phyloP scores from a whole-genome alignment of 2,113 vertebrate genomes.

The Syngnathus typhle region DNA sequence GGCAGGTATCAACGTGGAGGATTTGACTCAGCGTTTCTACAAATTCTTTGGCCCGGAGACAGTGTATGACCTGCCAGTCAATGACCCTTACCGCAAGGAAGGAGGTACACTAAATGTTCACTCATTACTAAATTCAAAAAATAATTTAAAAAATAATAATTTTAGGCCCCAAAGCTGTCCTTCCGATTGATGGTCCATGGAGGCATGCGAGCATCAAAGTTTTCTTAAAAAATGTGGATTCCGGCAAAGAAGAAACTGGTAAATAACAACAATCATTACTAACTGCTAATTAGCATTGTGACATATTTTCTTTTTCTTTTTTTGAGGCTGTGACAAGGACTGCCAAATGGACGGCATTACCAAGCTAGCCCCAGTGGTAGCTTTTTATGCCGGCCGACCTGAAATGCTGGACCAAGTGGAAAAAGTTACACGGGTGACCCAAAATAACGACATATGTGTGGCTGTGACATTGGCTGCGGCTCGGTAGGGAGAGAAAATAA shows the following conservation, averaged over 20 bases:
- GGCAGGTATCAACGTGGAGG: slow-evolving; percentile 53
- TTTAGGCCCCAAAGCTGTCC: slow-evolving; percentile 56
- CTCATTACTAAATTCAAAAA: not conserved
- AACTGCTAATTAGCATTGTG: not conserved
- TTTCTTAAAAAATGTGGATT: slow-evolving; percentile 66
- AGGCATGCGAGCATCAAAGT: slow-evolving; percentile 59
- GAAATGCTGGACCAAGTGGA: slow-evolving; percentile 66
- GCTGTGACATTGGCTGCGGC: slow-evolving; percentile 61
- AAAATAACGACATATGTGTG: slow-evolving; percentile 62
- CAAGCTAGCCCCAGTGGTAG: slow-evolving; percentile 61
- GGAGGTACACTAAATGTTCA: slow-evolving; percentile 46
- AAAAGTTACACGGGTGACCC: slow-evolving; percentile 50
- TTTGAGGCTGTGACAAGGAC: slow-evolving; percentile 53
- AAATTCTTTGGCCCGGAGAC: slow-evolving; percentile 62
- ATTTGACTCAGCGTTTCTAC: slow-evolving; percentile 54
- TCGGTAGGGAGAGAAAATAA: slow-evolving; percentile 27
- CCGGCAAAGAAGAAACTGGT: slow-evolving; percentile 63
- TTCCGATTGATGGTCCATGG: slow-evolving; percentile 66
- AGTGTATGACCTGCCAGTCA: slow-evolving; percentile 65
- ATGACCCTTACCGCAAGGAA: slow-evolving; percentile 61
- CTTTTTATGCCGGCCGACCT: slow-evolving; percentile 53
- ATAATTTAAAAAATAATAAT: not conserved
- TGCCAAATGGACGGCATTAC: slow-evolving; percentile 64
- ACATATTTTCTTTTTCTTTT: not conserved
- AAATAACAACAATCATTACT: not conserved